Evolutionary conservation across 2,888 invertebrate species (phyloP).

Genomic region (Eudasyphora cyanicolor): DNA sequence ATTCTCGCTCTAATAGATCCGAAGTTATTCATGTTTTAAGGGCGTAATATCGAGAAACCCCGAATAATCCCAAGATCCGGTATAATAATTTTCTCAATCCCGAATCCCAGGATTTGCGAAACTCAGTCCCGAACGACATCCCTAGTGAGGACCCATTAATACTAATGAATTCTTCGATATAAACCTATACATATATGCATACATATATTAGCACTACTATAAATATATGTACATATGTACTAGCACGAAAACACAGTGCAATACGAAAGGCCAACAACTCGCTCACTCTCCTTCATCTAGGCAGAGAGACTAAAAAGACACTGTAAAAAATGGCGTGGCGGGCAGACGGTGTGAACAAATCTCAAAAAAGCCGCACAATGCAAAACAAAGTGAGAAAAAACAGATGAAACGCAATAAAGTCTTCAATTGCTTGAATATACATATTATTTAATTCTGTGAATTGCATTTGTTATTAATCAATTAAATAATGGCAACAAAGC

Average conservation of each 20-base stretch:
- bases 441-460: neutral
- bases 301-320: neutral
- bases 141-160: too few species aligned
- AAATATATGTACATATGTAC: too few species aligned
- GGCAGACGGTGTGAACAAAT: constrained; percentile 33
- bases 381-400: neutral
- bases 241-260: too few species aligned
- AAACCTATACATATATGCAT: neutral
- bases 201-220: too few species aligned
- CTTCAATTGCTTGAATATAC: constrained; percentile 28
- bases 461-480: constrained; percentile 40
- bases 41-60: too few species aligned
- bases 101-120: too few species aligned
- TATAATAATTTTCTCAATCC: too few species aligned
- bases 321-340: neutral
- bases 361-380: constrained; percentile 4
- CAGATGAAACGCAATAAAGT: neutral
- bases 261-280: neutral
- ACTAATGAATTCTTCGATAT: neutral
- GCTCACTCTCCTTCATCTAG: constrained; percentile 7
- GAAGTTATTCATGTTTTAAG: too few species aligned
- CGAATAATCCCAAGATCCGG: too few species aligned
- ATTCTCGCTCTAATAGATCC: too few species aligned
- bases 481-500: constrained; percentile 33
- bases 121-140: too few species aligned